Conservation (phyloP, 2,888 invertebrate genomes). For the Apamea monoglypha region DNA sequence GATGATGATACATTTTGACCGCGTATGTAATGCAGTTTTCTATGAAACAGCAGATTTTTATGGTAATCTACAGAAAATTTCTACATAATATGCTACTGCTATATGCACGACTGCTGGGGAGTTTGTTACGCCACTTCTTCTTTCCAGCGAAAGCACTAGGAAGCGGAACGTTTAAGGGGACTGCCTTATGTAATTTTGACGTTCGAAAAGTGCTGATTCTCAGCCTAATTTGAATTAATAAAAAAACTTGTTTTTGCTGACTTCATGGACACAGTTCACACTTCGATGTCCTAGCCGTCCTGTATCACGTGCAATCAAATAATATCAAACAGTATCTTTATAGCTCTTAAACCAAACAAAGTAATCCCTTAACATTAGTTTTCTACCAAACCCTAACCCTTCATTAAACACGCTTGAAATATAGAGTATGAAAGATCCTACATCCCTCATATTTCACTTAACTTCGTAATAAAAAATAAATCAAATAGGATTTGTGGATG, state of each 20-base stretch:
- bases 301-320: background rate
- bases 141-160: too few species aligned
- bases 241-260: too few species aligned
- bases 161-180: too few species aligned
- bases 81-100: too few species aligned
- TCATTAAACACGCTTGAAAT: constrained; percentile 4
- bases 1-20: background rate
- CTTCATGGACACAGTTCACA: too few species aligned
- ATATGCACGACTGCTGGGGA: too few species aligned
- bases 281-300: background rate
- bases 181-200: too few species aligned
- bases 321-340: background rate
- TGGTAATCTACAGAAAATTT: background rate
- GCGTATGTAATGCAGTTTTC: background rate
- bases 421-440: background rate
- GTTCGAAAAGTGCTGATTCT: too few species aligned
- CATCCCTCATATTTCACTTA: constrained; percentile 12
- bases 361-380: background rate
- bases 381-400: constrained; percentile 4
- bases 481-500: constrained; percentile 27
- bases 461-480: constrained; percentile 40
- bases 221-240: too few species aligned
- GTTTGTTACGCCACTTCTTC: too few species aligned
- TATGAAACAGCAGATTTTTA: background rate
- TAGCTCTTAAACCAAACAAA: background rate